A percentile compares a stretch with the other conserved stretches of the same genome.
phyloP scores from a whole-genome alignment of 1,140 invertebrate species.

The Cylas formicarius region DNA sequence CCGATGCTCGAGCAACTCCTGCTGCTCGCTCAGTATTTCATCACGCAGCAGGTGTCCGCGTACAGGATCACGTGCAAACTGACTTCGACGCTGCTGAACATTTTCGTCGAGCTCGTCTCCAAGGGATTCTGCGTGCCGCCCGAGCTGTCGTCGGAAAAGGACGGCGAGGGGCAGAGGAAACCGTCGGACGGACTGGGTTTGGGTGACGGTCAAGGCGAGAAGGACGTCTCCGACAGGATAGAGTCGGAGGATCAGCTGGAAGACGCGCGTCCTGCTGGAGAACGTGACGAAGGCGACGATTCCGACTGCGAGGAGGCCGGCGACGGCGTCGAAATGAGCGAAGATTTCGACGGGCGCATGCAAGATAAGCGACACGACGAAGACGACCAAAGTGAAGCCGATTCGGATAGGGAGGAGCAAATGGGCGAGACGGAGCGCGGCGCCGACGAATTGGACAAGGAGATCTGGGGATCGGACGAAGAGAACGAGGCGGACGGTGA shows the following conservation, averaged over 20 bases:
- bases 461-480: conserved; percentile 86
- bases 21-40: conserved; percentile 66
- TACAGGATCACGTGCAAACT: conserved; percentile 77
- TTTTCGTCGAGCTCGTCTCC: conserved; percentile 75
- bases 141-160: conserved; percentile 64
- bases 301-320: conserved; percentile 86
- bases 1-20: conserved; percentile 76
- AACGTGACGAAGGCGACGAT: conserved; percentile 65
- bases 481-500: conserved; percentile 71
- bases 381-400: conserved; percentile 59
- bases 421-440: conserved; percentile 89
- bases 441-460: conserved; percentile 69
- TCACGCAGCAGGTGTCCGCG: conserved; percentile 66
- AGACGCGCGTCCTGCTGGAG: conserved; percentile 70
- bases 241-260: conserved; percentile 92
- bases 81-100: conserved; percentile 69
- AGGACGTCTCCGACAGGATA: conserved; percentile 91
- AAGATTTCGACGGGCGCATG: conserved; percentile 79
- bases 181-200: conserved; percentile 69
- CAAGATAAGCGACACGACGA: conserved; percentile 68
- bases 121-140: conserved; percentile 94
- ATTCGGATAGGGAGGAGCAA: conserved; percentile 81
- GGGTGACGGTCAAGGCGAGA: conserved; percentile 87
- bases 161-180: conserved; percentile 51
- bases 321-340: conserved; percentile 89